Percentiles rank a stretch among this genome's conserved stretches.
Evolutionary conservation across 1,140 invertebrate genomes (phyloP).

Genomic region (Conus ventricosus): DNA sequence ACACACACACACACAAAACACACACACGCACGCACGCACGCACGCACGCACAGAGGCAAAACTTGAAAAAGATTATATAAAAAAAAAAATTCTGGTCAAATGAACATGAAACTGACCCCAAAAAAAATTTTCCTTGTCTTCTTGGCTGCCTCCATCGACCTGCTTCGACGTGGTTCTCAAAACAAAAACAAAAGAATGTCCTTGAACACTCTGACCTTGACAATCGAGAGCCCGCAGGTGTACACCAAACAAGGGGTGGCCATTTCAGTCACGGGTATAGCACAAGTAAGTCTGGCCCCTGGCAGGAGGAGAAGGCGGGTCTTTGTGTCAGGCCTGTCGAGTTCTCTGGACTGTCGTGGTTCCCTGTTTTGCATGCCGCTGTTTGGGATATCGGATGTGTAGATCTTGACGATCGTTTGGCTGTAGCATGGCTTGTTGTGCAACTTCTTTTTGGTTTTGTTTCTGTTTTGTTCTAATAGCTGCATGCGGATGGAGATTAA

Average conservation of each 20-base stretch:
- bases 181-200: slow-evolving; percentile 83
- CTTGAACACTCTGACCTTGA: slow-evolving; percentile 96
- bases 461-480: background rate
- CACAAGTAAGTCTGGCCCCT: slow-evolving; percentile 82
- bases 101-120: background rate
- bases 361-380: background rate
- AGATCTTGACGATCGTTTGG: background rate
- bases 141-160: background rate
- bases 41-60: too few relatives aligned
- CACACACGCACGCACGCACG: too few relatives aligned
- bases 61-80: too few relatives aligned
- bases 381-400: background rate
- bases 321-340: background rate
- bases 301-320: background rate
- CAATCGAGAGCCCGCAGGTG: slow-evolving; percentile 80
- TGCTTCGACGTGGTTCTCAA: background rate
- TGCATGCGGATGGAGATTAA: background rate
- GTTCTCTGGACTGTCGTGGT: background rate
- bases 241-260: slow-evolving; percentile 98
- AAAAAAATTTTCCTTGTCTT: background rate
- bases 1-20: too few relatives aligned
- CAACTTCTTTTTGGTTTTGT: background rate
- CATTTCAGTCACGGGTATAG: slow-evolving; percentile 97
- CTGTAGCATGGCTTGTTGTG: background rate
- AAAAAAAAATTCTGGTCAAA: too few relatives aligned